Base-by-base conservation (phyloP, 2,113 vertebrate species). In the Hirundichthys speculiger region DNA sequence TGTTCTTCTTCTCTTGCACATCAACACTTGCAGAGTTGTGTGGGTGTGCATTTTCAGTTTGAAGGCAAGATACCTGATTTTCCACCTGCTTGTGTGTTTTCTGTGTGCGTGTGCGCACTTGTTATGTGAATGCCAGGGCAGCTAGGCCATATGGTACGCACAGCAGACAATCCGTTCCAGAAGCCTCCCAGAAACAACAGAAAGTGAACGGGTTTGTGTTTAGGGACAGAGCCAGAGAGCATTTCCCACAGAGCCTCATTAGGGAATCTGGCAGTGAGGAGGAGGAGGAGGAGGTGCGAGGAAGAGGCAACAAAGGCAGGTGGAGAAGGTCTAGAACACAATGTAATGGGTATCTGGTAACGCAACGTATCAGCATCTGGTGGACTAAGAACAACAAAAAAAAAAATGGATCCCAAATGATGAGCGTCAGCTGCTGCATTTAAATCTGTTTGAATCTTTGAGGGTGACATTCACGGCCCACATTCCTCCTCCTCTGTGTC, bases 221-320 rank as follows among this genome's bases (percentile, higher is more conserved):
- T 55, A 49, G 68, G 79, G 75, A 70, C 39, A 50, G 68, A 65
- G 73, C 55, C 69, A 27, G 61, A 53, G 73, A 85, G 56, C 72
- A 73, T 76, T 34, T 88, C 84, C 85, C 89, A 85, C 65, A 0
- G 87, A 82, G 89, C 81, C 88, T 90, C 81, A 90, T 92, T 90
- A 91, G 58, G 76, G 77, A 69, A 71, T 76, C 62, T 68, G 73
- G 73, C 65, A 75, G 69, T 13, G 73, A 68, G 73, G 78, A 80
- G 65, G 61, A 62, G 75, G 76, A 76, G 66, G 57, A 52, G 47
- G 64, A 67, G 74, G 54, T 52, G 47, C 15, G 45, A 62, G 70
- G 77, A 72, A 58, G 69, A 62, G 58, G 69, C 51, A 55, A 67
- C 21, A 12, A 40, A 82, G 85, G 75, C 71, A 82, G 79, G 70